phyloP scores from a whole-genome alignment of 2,113 vertebrate species.

The Poicephalus gulielmi region DNA sequence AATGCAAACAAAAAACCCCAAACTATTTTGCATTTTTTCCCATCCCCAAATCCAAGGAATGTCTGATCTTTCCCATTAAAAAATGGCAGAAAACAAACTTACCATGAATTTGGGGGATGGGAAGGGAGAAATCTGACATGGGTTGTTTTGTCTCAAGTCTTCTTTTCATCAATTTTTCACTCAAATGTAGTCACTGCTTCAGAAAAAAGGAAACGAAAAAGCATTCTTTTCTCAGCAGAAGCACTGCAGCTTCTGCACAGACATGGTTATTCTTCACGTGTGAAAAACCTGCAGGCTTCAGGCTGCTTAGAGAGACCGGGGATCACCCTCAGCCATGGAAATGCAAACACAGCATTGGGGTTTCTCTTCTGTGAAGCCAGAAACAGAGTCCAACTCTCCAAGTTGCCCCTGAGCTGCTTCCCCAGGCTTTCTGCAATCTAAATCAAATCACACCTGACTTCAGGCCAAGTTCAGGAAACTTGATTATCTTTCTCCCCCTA shows the following conservation, averaged over 20 bases:
- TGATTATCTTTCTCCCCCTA: background rate
- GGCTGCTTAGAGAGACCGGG: background rate
- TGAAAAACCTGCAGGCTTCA: background rate
- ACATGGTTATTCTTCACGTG: background rate
- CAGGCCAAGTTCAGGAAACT: conserved; percentile 23
- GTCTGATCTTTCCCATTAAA: background rate
- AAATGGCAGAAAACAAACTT: background rate
- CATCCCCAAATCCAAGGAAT: background rate
- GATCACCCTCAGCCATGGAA: background rate
- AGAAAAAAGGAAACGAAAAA: background rate
- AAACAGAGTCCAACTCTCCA: background rate
- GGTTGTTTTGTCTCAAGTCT: background rate
- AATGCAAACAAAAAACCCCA: background rate
- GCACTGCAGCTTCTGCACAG: background rate
- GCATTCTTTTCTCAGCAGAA: background rate
- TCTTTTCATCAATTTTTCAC: background rate
- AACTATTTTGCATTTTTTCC: background rate
- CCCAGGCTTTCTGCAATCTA: background rate
- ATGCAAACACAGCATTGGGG: rapidly evolving
- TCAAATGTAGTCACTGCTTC: background rate
- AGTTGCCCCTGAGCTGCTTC: background rate
- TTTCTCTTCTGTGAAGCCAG: background rate
- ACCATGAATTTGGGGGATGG: background rate
- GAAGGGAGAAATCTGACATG: background rate
- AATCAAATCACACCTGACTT: conserved; percentile 34